Evolutionary conservation across 2,888 invertebrate species (phyloP), one percentile per base, ranked within the genome.

Genomic region (Nesidiocoris tenuis): DNA sequence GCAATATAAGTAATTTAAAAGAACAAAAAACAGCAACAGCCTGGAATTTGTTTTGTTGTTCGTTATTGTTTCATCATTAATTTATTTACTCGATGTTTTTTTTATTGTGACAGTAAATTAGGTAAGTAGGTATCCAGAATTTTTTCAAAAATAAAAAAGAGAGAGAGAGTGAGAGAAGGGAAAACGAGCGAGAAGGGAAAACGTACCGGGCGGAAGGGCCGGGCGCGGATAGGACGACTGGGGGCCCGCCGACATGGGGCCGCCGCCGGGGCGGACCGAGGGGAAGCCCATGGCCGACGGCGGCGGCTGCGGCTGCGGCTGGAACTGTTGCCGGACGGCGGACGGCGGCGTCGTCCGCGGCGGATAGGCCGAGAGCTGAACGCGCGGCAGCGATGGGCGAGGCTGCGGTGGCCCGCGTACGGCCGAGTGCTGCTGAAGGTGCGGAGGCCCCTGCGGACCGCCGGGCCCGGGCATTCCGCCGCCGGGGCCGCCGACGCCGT

Each of bases 351-450:
- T 9, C 39, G 54, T 39, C 39, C 68, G 79, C 23, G 77, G 76
- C n/a, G 78, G 78, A 18, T 79, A 80, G 21, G 72, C 76, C 71
- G 72, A 77, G 61, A 78, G 80, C 70, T 78, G 80, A 19, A 77
- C 80, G 74, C 77, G 79, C 78, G 77, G 80, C 19, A 18, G 76
- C 55, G 61, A 63, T 70, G 76, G 79, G 23, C 61, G 74, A 70
- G 66, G 71, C 25, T 75, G 79, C 67, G 67, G 70, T 66, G 77
- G 75, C 67, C 76, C 67, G 70, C 70, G 56, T 19, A 19, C 17
- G 5, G n/a, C 17, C 23, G 24, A 17, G 59, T 55, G 63, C 71
- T 76, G 65, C 70, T 76, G 65, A 72, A 65, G 63, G 59, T 21
- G 78, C 54, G 21, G 70, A 23, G 56, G 70, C n/a, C 16, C 22